Base-by-base conservation (phyloP, 2,888 invertebrate genomes). In the Watsonalla cultraria region DNA sequence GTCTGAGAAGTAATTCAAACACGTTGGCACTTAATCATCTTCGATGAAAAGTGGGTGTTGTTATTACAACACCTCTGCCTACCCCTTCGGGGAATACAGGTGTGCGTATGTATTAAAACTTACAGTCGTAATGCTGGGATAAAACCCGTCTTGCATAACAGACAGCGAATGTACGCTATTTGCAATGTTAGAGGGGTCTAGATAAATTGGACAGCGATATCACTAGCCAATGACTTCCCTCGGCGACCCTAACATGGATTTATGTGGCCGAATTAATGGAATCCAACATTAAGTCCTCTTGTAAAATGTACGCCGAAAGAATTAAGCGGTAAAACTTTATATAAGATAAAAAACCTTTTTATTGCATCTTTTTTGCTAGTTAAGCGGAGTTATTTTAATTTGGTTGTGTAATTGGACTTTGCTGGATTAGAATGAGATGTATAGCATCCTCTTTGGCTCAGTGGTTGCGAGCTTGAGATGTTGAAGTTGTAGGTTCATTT, bases 261-360 rank as follows among this genome's bases (percentile, higher is more conserved):
- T 77, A 80, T 76, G 77, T 77, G 75, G 75, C 66, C 59, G 76
- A 80, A 79, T 79, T 80, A 81, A 81, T 78, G 68, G 70, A 74
- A 78, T 82, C 80, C 71, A 76, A 72, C 78, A 73, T 68, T 76
- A 74, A 77, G 72, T 68, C 70, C 62, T 70, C 54, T 75, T 73
- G 69, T 70, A 74, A 78, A 81, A 78, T 77, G 60, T 55, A 53
- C 55, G 55, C 56, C 47, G n/a, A 45, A 57, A 51, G 66, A 69
- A 68, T 65, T 64, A 60, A 67, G 59, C 52, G 56, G 46, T 42
- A 42, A 11, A 42, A 42, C 42, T 42, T 42, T 42, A 42, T 42
- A 57, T 49, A 42, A 54, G 51, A 52, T 45, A 55, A 58, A 58
- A 60, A 59, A 62, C 39, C 24, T 46, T 37, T 48, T 13, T 37